phyloP scores from a whole-genome alignment of 2,888 invertebrate species.

The Anagyrus pseudococci region DNA sequence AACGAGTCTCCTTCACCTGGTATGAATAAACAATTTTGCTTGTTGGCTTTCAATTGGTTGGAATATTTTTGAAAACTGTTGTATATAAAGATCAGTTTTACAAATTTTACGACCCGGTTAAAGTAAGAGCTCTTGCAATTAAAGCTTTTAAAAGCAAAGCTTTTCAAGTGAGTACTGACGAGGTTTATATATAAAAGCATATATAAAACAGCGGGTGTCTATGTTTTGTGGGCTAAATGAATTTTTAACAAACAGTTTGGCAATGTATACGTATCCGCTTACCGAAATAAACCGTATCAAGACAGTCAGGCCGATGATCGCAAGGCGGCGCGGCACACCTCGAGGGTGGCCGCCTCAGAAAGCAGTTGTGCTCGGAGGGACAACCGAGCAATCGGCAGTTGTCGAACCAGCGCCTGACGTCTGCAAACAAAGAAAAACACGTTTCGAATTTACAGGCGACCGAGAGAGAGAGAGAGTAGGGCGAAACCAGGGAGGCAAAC shows the following conservation, averaged over 20 bases:
- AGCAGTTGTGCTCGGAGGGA: constrained; percentile 51
- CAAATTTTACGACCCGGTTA: too few relatives aligned
- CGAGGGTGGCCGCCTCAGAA: constrained; percentile 45
- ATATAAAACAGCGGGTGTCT: too few relatives aligned
- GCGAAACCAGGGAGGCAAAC: constrained; percentile 32
- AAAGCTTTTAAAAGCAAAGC: too few relatives aligned
- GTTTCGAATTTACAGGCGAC: neutral
- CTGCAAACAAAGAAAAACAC: constrained; percentile 36
- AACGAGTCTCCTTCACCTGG: neutral
- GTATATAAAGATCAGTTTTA: too few relatives aligned
- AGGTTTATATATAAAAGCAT: too few relatives aligned
- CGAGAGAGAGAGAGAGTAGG: neutral
- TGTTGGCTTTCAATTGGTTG: too few relatives aligned
- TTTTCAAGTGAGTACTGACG: too few relatives aligned
- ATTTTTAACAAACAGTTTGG: too few relatives aligned
- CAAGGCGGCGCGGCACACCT: constrained; percentile 44
- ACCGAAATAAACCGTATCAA: constrained; percentile 15
- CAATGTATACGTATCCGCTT: constrained; percentile 14
- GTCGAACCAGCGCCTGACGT: constrained; percentile 46
- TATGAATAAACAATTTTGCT: too few relatives aligned
- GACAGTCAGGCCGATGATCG: constrained; percentile 49
- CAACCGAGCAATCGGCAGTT: constrained; percentile 49
- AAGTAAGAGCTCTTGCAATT: too few relatives aligned
- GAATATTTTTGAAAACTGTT: too few relatives aligned
- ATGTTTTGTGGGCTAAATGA: too few relatives aligned